A percentile compares a stretch with the other conserved stretches of the same genome.
phyloP scores from a whole-genome alignment of 1,140 invertebrate genomes.

The Sarcophaga peregrina region DNA sequence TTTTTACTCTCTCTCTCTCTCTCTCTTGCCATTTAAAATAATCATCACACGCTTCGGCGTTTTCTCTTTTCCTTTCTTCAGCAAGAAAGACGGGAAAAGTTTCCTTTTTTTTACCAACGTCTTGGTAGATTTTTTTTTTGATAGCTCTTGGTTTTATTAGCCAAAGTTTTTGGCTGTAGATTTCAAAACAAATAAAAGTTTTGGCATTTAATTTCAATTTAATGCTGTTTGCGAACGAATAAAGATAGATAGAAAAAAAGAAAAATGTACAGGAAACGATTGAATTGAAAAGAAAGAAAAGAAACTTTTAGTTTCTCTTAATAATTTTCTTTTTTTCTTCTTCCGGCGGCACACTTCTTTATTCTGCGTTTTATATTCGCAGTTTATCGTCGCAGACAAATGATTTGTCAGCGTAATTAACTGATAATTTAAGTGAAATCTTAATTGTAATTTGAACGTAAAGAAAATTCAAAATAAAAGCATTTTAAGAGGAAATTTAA shows the following conservation, averaged over 20 bases:
- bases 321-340: neutral
- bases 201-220: constrained; percentile 42
- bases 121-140: constrained; percentile 17
- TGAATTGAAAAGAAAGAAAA: neutral
- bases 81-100: neutral
- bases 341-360: neutral
- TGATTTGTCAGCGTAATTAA: constrained; percentile 36
- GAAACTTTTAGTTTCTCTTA: neutral
- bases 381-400: neutral
- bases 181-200: constrained; percentile 34
- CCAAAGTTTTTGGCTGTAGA: constrained; percentile 35
- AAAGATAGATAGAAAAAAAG: neutral
- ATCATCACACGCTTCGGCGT: neutral
- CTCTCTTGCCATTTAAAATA: neutral
- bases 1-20: neutral
- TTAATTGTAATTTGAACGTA: neutral
- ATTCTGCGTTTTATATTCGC: neutral
- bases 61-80: neutral
- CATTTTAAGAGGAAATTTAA: too few relatives aligned
- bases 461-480: too few relatives aligned
- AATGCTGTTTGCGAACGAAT: constrained; percentile 4
- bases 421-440: constrained; percentile 35
- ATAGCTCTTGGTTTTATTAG: constrained; percentile 34
- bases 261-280: neutral
- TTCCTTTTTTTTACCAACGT: neutral